Percentiles rank a stretch among this genome's conserved stretches.
Conservation (phyloP, 2,888 invertebrate species). For the Nemoura dubitans region DNA sequence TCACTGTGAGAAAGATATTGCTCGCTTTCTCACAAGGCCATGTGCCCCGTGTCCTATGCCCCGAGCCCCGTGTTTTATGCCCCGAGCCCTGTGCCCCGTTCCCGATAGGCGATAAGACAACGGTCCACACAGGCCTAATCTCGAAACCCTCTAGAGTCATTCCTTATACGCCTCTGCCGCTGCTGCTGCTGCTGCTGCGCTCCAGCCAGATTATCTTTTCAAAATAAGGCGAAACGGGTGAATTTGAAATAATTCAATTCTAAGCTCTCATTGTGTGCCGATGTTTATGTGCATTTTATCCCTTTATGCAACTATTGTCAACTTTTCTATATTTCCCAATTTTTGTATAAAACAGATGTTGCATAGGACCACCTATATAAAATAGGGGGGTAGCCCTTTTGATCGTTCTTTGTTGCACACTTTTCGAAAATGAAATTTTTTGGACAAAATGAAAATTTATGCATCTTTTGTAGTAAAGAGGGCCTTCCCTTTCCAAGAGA, state of each 20-base stretch:
- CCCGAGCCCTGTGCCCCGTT: too few species aligned
- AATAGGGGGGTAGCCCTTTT: slow-evolving; percentile 46
- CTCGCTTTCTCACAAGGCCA: too few species aligned
- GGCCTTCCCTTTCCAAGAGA: slow-evolving; percentile 54
- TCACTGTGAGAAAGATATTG: not conserved
- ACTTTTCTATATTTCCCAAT: slow-evolving; percentile 54
- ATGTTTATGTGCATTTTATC: slow-evolving; percentile 51
- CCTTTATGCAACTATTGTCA: slow-evolving; percentile 52
- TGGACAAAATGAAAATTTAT: slow-evolving; percentile 53
- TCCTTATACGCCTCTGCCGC: too few species aligned
- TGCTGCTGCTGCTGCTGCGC: too few species aligned
- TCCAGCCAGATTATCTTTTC: not conserved
- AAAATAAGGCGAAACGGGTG: slow-evolving; percentile 46
- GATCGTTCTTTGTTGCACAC: slow-evolving; percentile 46
- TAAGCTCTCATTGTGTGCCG: slow-evolving; percentile 45
- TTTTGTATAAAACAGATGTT: slow-evolving; percentile 56
- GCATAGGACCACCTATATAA: slow-evolving; percentile 45
- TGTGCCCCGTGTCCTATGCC: too few species aligned
- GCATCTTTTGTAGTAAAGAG: slow-evolving; percentile 51
- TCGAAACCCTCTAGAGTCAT: too few species aligned
- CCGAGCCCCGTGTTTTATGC: too few species aligned
- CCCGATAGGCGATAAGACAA: too few species aligned
- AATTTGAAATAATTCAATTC: slow-evolving; percentile 52
- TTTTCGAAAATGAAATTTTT: slow-evolving; percentile 52
- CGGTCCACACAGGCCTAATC: too few species aligned